Conservation (phyloP, 2,888 invertebrate genomes). For the Chesias legatella region DNA sequence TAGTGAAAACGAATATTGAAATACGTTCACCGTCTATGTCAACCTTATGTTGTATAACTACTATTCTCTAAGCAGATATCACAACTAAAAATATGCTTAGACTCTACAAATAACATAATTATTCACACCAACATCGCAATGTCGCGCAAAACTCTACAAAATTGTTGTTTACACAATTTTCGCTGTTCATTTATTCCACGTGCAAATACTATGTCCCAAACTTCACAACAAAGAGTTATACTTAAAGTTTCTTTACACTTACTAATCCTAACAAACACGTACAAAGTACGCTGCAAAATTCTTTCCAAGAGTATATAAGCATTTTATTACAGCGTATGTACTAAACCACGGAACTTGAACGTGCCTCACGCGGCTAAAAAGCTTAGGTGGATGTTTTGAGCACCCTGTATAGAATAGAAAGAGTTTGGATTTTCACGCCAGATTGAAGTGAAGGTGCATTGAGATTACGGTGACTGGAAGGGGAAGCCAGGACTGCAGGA, state of each 20-base stretch:
- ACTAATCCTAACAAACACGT: slow-evolving; percentile 11
- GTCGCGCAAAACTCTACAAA: too few species aligned
- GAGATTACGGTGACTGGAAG: slow-evolving; percentile 19
- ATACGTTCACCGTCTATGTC: too few species aligned
- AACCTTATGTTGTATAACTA: too few species aligned
- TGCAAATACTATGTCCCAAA: not conserved
- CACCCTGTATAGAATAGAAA: slow-evolving; percentile 42
- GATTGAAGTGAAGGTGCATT: slow-evolving; percentile 41
- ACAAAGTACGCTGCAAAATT: slow-evolving; percentile 19
- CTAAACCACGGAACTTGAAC: slow-evolving; percentile 33
- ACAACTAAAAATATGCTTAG: too few species aligned
- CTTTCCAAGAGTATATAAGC: slow-evolving; percentile 22
- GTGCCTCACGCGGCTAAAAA: slow-evolving; percentile 43
- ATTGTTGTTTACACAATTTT: too few species aligned
- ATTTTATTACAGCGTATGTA: slow-evolving; percentile 36
- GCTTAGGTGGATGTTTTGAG: slow-evolving; percentile 43
- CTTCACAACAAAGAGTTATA: slow-evolving; percentile 12
- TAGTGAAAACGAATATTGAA: too few species aligned
- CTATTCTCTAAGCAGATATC: too few species aligned
- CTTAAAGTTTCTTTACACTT: slow-evolving; percentile 9
- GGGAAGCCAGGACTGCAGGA: not conserved
- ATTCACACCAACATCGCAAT: too few species aligned
- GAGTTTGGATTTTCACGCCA: slow-evolving; percentile 49
- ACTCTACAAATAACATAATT: too few species aligned
- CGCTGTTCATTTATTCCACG: too few species aligned